Conservation (phyloP, 2,888 invertebrate species). For the Aphrophora alni region DNA sequence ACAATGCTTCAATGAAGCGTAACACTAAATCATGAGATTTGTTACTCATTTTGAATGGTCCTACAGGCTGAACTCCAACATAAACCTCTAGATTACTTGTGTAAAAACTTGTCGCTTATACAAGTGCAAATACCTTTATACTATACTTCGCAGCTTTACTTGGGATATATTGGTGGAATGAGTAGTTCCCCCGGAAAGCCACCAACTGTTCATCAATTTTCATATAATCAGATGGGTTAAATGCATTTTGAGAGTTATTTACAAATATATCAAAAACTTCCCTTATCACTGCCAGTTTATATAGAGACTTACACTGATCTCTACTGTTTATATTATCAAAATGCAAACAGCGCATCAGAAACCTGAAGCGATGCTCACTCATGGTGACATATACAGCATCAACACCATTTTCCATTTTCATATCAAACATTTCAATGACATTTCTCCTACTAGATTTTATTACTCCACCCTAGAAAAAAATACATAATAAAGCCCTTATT, state of each 20-base stretch:
- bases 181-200: background rate
- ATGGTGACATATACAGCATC: background rate
- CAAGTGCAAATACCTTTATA: background rate
- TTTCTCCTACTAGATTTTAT: background rate
- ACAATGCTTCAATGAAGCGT: constrained; percentile 8
- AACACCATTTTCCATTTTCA: background rate
- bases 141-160: background rate
- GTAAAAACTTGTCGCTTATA: background rate
- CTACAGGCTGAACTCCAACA: background rate
- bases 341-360: background rate
- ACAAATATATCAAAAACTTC: background rate
- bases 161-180: background rate
- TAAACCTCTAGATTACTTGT: background rate
- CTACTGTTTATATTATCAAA: background rate
- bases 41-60: background rate
- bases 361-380: background rate
- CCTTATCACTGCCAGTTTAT: background rate
- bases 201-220: background rate
- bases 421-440: background rate
- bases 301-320: background rate
- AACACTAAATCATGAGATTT: background rate
- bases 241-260: background rate
- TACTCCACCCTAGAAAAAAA: background rate
- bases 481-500: background rate
- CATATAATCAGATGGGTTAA: background rate